phyloP scores from a whole-genome alignment of 2,113 vertebrate species.

The Nesogale talazaci region DNA sequence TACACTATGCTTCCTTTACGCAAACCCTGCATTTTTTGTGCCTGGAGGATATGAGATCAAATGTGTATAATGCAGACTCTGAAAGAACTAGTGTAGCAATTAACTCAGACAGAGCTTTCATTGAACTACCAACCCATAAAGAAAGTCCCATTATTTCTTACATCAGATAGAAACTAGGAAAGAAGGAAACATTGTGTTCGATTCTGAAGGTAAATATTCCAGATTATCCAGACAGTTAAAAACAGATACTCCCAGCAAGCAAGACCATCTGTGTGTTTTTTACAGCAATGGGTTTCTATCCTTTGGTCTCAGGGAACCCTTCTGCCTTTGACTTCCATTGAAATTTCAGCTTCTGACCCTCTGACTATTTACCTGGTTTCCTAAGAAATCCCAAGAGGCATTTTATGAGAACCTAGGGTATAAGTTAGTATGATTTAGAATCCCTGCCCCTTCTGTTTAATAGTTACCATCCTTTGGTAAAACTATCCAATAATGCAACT shows the following conservation, averaged over 20 bases:
- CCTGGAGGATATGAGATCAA: background rate
- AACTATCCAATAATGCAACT: background rate
- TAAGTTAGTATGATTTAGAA: slow-evolving; percentile 26
- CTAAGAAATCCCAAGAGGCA: background rate
- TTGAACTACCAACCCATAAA: background rate
- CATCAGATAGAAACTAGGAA: background rate
- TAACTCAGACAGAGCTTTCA: background rate
- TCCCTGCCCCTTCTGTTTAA: background rate
- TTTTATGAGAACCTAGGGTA: background rate
- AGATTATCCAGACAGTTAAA: background rate
- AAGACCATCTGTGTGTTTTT: background rate
- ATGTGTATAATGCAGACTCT: background rate
- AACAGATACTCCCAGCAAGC: background rate
- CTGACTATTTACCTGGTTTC: background rate
- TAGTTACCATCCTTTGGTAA: background rate
- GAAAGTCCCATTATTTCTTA: background rate
- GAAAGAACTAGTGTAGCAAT: background rate
- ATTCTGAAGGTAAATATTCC: background rate
- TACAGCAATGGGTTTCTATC: background rate
- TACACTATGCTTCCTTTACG: background rate
- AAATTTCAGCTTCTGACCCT: background rate
- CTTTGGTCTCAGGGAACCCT: background rate
- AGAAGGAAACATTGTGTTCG: background rate
- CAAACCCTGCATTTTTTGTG: background rate
- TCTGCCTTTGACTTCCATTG: background rate